phyloP scores from a whole-genome alignment of 2,113 vertebrate species.

The Fregata magnificens region DNA sequence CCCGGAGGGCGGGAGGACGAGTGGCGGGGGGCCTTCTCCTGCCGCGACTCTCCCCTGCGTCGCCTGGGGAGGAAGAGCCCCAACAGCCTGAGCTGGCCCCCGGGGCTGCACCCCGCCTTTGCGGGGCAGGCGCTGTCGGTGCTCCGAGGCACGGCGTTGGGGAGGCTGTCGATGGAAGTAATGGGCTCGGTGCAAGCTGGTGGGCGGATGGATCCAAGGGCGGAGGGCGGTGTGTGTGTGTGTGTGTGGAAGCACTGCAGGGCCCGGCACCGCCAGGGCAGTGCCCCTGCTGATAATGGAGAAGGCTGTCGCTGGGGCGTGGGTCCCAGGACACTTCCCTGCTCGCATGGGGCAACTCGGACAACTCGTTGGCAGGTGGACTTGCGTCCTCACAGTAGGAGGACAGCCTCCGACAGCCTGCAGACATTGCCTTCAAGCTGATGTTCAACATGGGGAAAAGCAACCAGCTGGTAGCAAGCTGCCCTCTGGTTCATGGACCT shows the following conservation, averaged over 20 bases:
- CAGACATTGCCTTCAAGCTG: neutral
- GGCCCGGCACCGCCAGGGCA: neutral
- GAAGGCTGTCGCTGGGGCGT: neutral
- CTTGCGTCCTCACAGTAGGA: neutral
- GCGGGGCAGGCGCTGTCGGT: neutral
- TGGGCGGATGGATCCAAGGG: neutral
- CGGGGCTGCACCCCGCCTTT: neutral
- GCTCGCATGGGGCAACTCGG: fast-evolving
- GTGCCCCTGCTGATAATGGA: neutral
- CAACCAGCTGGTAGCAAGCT: neutral
- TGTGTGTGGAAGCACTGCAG: neutral
- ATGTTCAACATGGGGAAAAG: neutral
- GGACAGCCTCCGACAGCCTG: neutral
- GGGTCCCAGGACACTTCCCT: neutral
- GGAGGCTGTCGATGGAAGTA: neutral
- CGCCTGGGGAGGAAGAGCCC: neutral
- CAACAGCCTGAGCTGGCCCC: neutral
- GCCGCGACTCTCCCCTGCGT: neutral
- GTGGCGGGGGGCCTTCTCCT: neutral
- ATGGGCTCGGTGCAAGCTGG: neutral
- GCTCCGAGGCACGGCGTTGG: neutral
- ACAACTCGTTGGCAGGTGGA: neutral
- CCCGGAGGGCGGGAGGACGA: neutral
- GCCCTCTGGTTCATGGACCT: neutral
- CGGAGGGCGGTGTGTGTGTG: no score